These are phyloP conservation scores for Clistopyga incitator DNA, from an alignment of 2,888 invertebrate species.

Conservation along the genomic window DNA sequence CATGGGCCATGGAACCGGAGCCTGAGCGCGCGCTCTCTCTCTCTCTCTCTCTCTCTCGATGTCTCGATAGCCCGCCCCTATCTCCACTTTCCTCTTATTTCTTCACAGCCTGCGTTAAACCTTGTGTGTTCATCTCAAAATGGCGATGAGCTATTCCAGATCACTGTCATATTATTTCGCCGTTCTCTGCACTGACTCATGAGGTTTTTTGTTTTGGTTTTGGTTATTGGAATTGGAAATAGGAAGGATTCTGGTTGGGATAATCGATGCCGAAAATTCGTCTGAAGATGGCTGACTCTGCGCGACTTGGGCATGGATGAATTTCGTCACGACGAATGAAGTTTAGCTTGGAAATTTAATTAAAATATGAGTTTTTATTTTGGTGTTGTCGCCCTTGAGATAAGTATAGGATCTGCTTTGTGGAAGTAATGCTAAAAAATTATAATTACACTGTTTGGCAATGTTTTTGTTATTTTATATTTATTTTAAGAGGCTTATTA, in stretches of 20 bases:
- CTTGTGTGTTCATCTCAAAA: conserved; percentile 54
- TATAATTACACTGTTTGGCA: no score
- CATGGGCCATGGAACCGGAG: conserved; percentile 63
- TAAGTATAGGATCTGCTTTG: no score
- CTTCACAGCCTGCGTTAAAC: conserved; percentile 49
- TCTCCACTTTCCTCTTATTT: conserved; percentile 52
- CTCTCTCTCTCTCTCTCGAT: neutral
- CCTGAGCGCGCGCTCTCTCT: conserved; percentile 35
- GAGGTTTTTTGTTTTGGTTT: neutral
- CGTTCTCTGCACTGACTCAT: conserved; percentile 10
- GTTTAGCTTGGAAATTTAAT: no score
- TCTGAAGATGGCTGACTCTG: neutral
- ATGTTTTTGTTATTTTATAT: no score
- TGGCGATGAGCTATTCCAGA: conserved; percentile 62
- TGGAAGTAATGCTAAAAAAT: no score
- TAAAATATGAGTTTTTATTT: no score
- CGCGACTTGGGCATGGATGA: no score
- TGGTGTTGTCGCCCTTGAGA: no score
- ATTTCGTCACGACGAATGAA: no score
- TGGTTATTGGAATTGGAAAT: neutral
- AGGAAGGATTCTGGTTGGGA: neutral
- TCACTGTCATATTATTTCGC: conserved; percentile 47
- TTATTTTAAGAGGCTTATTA: no score
- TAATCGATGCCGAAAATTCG: neutral
- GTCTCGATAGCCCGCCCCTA: conserved; percentile 66